Evolutionary conservation across 2,797 vertebrate genomes (phyloP).

Genomic region (Phylloscopus collybita): DNA sequence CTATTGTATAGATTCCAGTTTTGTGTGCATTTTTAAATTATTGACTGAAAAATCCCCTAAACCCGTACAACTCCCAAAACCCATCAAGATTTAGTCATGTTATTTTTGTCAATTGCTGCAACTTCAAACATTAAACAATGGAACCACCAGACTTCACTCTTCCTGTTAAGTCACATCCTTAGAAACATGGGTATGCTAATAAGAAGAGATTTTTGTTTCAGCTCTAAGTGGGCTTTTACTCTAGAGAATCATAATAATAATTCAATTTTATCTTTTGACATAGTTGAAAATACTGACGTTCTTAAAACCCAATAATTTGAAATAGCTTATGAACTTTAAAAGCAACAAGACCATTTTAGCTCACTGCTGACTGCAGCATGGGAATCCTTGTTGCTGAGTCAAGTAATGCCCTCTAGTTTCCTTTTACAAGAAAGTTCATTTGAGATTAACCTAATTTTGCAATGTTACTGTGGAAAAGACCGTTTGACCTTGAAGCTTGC

Average conservation of each 20-base stretch:
- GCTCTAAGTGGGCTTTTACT: background rate
- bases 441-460: slow-evolving; percentile 27
- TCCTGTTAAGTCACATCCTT: background rate
- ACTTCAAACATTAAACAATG: background rate
- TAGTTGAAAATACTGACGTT: background rate
- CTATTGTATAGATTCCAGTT: background rate
- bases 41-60: background rate
- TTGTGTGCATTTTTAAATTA: background rate
- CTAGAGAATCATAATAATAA: background rate
- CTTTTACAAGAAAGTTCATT: slow-evolving; percentile 34
- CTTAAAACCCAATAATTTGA: background rate
- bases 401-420: background rate
- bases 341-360: background rate
- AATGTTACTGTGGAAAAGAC: slow-evolving; percentile 31
- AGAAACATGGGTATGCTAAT: background rate
- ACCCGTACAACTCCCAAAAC: fast-evolving
- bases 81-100: background rate
- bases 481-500: slow-evolving; percentile 20
- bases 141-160: background rate
- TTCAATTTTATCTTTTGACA: background rate
- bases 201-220: background rate
- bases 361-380: background rate
- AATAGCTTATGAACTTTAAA: background rate
- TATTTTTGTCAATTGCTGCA: background rate
- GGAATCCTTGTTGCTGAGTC: background rate